phyloP scores from a whole-genome alignment of 2,888 invertebrate genomes.

The Spodoptera exigua region DNA sequence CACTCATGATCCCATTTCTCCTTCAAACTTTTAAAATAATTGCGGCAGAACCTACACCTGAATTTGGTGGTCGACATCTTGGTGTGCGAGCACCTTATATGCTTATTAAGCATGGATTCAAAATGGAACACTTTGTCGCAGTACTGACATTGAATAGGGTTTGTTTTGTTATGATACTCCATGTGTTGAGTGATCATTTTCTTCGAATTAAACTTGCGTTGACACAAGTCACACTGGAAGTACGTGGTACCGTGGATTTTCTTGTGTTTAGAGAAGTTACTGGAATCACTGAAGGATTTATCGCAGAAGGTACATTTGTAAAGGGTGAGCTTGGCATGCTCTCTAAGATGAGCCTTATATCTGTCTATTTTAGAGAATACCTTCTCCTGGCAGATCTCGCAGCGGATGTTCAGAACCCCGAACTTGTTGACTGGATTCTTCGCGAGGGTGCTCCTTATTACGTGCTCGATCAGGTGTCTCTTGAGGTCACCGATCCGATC shows the following conservation, averaged over 20 bases:
- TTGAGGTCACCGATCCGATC: slow-evolving; percentile 83
- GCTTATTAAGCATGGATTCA: slow-evolving; percentile 83
- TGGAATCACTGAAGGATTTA: slow-evolving; percentile 86
- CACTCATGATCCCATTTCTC: slow-evolving; percentile 88
- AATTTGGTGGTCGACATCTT: slow-evolving; percentile 66
- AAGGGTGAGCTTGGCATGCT: slow-evolving; percentile 83
- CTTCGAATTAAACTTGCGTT: slow-evolving; percentile 85
- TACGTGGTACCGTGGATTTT: slow-evolving; percentile 81
- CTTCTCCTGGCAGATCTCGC: slow-evolving; percentile 77
- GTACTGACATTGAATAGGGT: slow-evolving; percentile 72
- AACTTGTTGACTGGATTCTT: slow-evolving; percentile 75
- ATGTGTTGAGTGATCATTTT: slow-evolving; percentile 83
- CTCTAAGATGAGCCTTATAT: slow-evolving; percentile 84
- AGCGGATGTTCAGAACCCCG: slow-evolving; percentile 77
- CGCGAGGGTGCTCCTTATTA: slow-evolving; percentile 78
- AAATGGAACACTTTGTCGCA: slow-evolving; percentile 81
- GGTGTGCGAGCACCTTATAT: slow-evolving; percentile 75
- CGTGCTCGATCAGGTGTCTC: slow-evolving; percentile 85
- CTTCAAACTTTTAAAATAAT: slow-evolving; percentile 73
- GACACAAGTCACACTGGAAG: slow-evolving; percentile 84
- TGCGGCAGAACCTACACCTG: slow-evolving; percentile 77
- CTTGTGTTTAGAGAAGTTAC: slow-evolving; percentile 87
- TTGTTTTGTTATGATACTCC: slow-evolving; percentile 79
- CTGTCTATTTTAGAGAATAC: slow-evolving; percentile 79
- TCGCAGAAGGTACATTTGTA: slow-evolving; percentile 86